Conservation (phyloP, 2,113 vertebrate species). For the Diadophis punctatus region DNA sequence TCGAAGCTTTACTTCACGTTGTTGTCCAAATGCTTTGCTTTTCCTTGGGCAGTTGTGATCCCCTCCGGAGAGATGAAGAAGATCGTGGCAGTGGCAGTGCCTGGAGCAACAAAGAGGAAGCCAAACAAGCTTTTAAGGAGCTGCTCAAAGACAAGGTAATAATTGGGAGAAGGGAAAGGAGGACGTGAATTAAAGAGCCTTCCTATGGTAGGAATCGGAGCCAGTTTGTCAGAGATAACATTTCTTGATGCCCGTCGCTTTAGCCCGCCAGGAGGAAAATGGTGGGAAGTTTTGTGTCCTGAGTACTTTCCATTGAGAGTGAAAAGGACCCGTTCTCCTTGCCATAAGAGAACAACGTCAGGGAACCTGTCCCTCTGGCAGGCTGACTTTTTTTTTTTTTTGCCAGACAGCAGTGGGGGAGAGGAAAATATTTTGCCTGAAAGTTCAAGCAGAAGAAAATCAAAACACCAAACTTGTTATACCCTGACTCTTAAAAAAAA, state of each 20-base stretch:
- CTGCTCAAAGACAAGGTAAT: slow-evolving; percentile 71
- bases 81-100: slow-evolving; percentile 51
- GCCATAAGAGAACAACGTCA: neutral
- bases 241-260: neutral
- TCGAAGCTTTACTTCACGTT: neutral
- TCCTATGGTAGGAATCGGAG: neutral
- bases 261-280: neutral
- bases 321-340: neutral
- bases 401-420: neutral
- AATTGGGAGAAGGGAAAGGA: neutral
- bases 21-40: neutral
- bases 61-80: slow-evolving; percentile 58
- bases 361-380: neutral
- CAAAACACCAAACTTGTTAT: neutral
- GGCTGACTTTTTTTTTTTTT: neutral
- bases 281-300: neutral
- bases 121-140: slow-evolving; percentile 73
- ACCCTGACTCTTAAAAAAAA: neutral
- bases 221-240: neutral
- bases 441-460: neutral
- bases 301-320: neutral
- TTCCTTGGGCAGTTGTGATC: slow-evolving; percentile 34
- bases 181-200: neutral
- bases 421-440: neutral
- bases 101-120: slow-evolving; percentile 71